Percentiles rank a stretch among this genome's conserved stretches.
Evolutionary conservation across 2,888 invertebrate species (phyloP).

Genomic region (Epicampocera succincta): DNA sequence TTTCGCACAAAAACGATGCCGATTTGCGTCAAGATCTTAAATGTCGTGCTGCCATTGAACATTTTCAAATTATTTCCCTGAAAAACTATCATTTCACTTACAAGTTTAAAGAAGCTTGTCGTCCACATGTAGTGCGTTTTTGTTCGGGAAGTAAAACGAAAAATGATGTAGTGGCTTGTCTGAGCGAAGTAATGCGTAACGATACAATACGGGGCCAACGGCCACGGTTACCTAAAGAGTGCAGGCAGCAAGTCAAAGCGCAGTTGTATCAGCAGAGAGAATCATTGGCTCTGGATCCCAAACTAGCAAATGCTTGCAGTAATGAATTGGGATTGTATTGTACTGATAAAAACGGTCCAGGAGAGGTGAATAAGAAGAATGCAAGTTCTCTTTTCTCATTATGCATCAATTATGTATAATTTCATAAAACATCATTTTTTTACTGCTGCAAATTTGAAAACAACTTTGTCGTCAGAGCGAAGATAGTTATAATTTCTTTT

Average conservation of each 20-base stretch:
- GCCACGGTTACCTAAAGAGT: conserved; percentile 92
- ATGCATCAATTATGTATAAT: conserved; percentile 34
- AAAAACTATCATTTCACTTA: conserved; percentile 96
- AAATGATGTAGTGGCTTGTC: conserved; percentile 85
- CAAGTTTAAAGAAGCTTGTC: conserved; percentile 97
- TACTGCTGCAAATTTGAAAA: neutral
- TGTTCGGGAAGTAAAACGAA: conserved; percentile 88
- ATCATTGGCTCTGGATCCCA: conserved; percentile 92
- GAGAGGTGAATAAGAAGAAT: conserved; percentile 81
- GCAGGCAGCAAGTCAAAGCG: conserved; percentile 93
- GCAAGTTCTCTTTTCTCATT: conserved; percentile 67
- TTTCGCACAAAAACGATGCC: conserved; percentile 93
- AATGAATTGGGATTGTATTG: conserved; percentile 90
- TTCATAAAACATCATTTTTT: conserved; percentile 34
- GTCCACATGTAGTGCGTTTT: conserved; percentile 88
- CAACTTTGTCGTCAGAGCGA: neutral
- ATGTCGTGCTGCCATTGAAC: conserved; percentile 96
- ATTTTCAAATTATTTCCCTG: conserved; percentile 96
- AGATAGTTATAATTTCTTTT: neutral
- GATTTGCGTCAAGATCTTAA: conserved; percentile 89
- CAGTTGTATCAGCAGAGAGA: conserved; percentile 96
- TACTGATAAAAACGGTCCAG: conserved; percentile 86
- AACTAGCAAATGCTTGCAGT: conserved; percentile 90
- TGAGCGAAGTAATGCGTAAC: conserved; percentile 93
- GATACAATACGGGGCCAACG: conserved; percentile 90